These are phyloP conservation scores for Schizothorax lantsangensis DNA, from an alignment of 2,797 vertebrate genomes.

Conservation along the genomic window DNA sequence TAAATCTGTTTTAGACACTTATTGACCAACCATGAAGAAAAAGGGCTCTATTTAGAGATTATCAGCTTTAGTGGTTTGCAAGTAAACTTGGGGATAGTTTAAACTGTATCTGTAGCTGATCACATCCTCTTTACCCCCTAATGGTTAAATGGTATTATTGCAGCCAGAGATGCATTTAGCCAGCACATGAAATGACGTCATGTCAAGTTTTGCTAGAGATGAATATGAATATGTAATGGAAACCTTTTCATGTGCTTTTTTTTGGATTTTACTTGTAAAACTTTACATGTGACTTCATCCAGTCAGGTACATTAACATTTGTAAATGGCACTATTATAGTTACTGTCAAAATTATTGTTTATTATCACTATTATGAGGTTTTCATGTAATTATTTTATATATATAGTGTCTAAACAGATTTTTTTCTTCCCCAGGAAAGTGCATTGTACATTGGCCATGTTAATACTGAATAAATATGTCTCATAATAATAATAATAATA, in stretches of 20 bases:
- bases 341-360: background rate
- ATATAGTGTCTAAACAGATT: background rate
- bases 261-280: background rate
- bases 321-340: background rate
- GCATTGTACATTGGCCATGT: background rate
- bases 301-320: background rate
- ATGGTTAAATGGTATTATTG: background rate
- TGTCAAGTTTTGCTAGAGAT: background rate
- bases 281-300: background rate
- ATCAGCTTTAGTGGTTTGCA: background rate
- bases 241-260: background rate
- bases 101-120: background rate
- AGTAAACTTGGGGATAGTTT: background rate
- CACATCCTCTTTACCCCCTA: background rate
- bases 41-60: background rate
- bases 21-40: background rate
- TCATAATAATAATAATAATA: no score
- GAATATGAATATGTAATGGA: background rate
- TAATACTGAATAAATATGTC: background rate
- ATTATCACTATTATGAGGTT: background rate
- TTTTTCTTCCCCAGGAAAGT: background rate
- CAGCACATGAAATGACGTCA: background rate
- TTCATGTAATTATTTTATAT: background rate
- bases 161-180: background rate
- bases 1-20: background rate